Percentiles rank a stretch among this genome's conserved stretches.
phyloP scores from a whole-genome alignment of 2,113 vertebrate species.

The Eudyptes chrysolophus region DNA sequence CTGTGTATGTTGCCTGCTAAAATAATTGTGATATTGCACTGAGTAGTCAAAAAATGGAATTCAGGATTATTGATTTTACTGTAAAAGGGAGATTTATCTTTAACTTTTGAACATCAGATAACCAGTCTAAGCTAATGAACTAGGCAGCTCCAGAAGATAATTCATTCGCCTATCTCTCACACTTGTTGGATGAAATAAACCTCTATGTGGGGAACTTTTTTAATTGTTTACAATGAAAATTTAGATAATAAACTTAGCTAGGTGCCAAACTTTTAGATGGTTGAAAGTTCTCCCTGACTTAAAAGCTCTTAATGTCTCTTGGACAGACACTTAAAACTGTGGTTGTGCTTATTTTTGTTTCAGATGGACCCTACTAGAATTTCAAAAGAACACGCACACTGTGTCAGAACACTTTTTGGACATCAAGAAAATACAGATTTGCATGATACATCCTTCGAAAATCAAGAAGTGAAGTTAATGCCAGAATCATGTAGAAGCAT shows the following conservation, averaged over 20 bases:
- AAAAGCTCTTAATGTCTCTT: neutral
- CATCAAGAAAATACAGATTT: conserved; percentile 68
- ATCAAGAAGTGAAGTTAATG: conserved; percentile 65
- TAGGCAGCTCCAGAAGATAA: neutral
- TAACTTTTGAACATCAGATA: neutral
- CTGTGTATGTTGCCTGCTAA: neutral
- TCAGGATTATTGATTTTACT: neutral
- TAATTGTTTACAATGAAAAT: neutral
- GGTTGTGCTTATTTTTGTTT: neutral
- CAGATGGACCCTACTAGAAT: conserved; percentile 81
- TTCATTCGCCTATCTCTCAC: neutral
- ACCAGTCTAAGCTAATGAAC: neutral
- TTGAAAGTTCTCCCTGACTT: neutral
- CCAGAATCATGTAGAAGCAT: conserved; percentile 76
- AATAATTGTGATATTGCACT: neutral
- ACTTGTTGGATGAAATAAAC: neutral
- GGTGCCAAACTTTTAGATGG: neutral
- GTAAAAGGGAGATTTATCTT: neutral
- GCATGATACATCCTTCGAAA: conserved; percentile 69
- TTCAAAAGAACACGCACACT: conserved; percentile 75
- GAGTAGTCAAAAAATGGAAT: neutral
- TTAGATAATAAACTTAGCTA: neutral
- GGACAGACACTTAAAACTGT: neutral
- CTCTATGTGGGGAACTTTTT: neutral
- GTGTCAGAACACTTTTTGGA: conserved; percentile 75